phyloP scores from a whole-genome alignment of 1,140 invertebrate species.

The Sinella curviseta region DNA sequence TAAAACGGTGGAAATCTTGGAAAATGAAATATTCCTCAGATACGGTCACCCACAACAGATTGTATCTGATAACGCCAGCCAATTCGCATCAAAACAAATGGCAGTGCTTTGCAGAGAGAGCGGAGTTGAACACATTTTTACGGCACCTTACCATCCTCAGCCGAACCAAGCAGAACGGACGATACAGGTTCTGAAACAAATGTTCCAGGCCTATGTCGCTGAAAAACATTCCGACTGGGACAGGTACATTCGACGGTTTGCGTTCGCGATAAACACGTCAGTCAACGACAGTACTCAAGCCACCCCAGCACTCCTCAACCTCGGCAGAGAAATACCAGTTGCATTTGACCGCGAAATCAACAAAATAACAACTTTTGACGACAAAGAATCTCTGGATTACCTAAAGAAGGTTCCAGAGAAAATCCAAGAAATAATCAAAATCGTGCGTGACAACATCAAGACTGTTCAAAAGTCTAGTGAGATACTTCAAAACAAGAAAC shows the following conservation, averaged over 20 bases:
- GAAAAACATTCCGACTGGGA: conserved; percentile 50
- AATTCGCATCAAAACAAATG: background rate
- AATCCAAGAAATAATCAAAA: background rate
- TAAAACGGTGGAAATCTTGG: background rate
- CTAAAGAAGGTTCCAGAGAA: background rate
- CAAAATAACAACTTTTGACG: background rate
- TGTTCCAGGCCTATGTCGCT: conserved; percentile 47
- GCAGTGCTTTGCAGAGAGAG: background rate
- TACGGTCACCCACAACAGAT: background rate
- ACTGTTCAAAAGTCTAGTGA: background rate
- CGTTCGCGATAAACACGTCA: conserved; percentile 56
- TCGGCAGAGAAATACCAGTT: conserved; percentile 51
- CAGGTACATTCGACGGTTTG: conserved; percentile 51
- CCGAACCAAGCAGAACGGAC: conserved; percentile 26
- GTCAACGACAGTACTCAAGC: conserved; percentile 52
- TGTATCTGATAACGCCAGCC: background rate
- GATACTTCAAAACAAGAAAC: background rate
- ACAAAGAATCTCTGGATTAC: background rate
- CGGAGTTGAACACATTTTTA: conserved; percentile 25
- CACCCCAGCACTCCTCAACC: conserved; percentile 54
- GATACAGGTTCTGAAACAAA: conserved; percentile 42
- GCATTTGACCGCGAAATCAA: conserved; percentile 25
- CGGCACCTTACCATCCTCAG: conserved; percentile 47
- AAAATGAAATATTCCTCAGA: conserved; percentile 21
- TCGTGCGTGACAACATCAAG: background rate